Base-by-base conservation (phyloP, 2,113 vertebrate species). In the Syngnathus typhle region DNA sequence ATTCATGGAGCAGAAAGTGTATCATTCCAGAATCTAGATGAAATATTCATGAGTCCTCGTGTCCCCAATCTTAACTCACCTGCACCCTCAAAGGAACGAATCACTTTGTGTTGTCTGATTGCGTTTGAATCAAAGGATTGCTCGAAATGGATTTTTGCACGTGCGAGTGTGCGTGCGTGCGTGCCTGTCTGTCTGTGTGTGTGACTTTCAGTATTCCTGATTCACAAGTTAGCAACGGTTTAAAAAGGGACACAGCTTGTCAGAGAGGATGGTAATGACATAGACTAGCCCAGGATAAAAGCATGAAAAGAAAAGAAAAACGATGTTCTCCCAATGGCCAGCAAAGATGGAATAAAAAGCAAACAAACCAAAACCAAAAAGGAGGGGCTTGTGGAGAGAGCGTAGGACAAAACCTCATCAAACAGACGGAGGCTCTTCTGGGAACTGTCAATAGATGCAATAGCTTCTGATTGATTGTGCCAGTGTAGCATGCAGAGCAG, bases 391-490 rank as follows among this genome's bases (percentile, higher is more conserved):
- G 60, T 60, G 49, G 67, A 55, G 43, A 18, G 49, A 74, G 55
- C 41, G 38, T 60, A 7, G 37, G 54, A 37, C 32, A 36, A 56
- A 77, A 64, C 70, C 83, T 82, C 74, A 89, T 85, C 82, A 82
- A 76, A 78, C 78, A 77, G 73, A 81, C 77, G 78, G 82, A 73
- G 81, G 74, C 67, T 87, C 78, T 79, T 74, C 79, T 80, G 80
- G 67, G 58, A 43, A 38, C 77, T 88, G 88, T 88, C 89, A 90
- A 90, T 91, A 84, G 69, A 88, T 68, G 83, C 83, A 88, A 89
- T 90, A 88, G 84, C 72, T 60, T 47, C 78, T 91, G 89, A 92
- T 90, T 91, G 88, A 92, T 91, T 85, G 83, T 88, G 77, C 82
- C 79, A 77, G 71, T 77, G 77, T 87, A 80, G 84, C 81, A 76